Evolutionary conservation across 2,888 invertebrate genomes (phyloP).

Genomic region (Nymphalis c-album): DNA sequence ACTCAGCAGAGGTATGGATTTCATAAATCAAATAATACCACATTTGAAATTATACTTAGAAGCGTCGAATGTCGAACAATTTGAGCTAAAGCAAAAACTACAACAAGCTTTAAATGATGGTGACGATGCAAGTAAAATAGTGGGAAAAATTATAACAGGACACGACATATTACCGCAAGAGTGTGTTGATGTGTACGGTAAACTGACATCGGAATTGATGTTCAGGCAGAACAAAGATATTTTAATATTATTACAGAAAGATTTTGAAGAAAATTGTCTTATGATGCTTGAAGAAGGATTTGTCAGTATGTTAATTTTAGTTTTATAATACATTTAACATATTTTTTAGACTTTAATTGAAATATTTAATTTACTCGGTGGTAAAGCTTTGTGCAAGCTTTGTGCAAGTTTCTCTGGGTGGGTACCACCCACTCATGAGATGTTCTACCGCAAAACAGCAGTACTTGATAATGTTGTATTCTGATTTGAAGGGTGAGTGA

Average conservation of each 20-base stretch:
- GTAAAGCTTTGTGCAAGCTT: too few relatives aligned
- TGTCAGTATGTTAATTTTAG: conserved; percentile 58
- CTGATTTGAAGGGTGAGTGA: too few relatives aligned
- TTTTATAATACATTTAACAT: conserved; percentile 4
- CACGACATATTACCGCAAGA: conserved; percentile 64
- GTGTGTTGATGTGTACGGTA: conserved; percentile 66
- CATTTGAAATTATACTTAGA: conserved; percentile 61
- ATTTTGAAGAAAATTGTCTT: conserved; percentile 67
- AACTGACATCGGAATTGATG: conserved; percentile 69
- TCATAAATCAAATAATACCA: conserved; percentile 67
- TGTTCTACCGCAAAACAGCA: too few relatives aligned
- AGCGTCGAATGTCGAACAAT: conserved; percentile 62
- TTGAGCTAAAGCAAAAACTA: conserved; percentile 56
- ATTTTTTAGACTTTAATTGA: background rate
- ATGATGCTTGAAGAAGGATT: conserved; percentile 63
- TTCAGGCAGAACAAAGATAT: conserved; percentile 73
- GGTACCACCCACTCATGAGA: too few relatives aligned
- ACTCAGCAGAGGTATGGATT: conserved; percentile 65
- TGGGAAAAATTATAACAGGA: conserved; percentile 60
- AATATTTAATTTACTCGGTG: background rate
- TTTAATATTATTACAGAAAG: conserved; percentile 60
- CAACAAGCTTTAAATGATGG: conserved; percentile 46
- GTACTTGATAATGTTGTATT: too few relatives aligned
- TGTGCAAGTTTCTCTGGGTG: too few relatives aligned
- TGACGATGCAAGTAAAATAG: conserved; percentile 51